Conservation (phyloP, 92 coral and sea anemone genomes). For the Porites cylindrica region DNA sequence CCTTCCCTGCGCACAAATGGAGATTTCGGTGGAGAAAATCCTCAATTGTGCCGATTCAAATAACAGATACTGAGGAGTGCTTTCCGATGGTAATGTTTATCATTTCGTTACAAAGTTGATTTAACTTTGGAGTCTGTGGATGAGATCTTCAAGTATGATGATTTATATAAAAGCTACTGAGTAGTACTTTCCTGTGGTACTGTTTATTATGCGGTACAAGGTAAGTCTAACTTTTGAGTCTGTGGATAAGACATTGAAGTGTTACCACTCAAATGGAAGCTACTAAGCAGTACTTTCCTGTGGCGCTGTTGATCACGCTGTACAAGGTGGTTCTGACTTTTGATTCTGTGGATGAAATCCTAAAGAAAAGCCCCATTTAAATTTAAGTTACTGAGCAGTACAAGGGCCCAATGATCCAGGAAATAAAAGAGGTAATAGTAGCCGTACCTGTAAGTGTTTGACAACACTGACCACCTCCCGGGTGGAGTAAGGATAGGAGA, state of each 20-base stretch:
- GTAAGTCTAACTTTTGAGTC: not conserved
- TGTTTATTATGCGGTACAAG: not conserved
- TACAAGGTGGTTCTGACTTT: not conserved
- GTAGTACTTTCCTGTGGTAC: not conserved
- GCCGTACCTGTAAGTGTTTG: constrained; percentile 91
- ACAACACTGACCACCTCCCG: constrained; percentile 97
- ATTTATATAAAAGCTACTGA: not conserved
- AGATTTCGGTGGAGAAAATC: too few species aligned
- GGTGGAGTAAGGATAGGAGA: constrained; percentile 98
- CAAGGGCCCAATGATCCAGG: not conserved
- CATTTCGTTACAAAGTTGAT: not conserved
- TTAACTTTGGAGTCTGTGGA: not conserved
- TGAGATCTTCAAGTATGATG: not conserved
- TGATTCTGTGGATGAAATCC: not conserved
- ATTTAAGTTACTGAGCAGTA: not conserved
- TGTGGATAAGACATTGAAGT: not conserved
- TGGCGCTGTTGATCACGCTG: not conserved
- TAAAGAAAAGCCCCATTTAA: not conserved
- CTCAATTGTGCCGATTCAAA: too few species aligned
- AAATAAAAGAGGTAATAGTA: not conserved
- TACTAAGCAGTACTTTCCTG: not conserved
- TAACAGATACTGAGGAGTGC: not conserved
- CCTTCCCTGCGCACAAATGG: too few species aligned
- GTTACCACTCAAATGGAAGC: not conserved
- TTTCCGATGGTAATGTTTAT: not conserved